A percentile compares a stretch with the other conserved stretches of the same genome.
phyloP scores from a whole-genome alignment of 2,797 vertebrate species.

The Gadopsis bispinosus region DNA sequence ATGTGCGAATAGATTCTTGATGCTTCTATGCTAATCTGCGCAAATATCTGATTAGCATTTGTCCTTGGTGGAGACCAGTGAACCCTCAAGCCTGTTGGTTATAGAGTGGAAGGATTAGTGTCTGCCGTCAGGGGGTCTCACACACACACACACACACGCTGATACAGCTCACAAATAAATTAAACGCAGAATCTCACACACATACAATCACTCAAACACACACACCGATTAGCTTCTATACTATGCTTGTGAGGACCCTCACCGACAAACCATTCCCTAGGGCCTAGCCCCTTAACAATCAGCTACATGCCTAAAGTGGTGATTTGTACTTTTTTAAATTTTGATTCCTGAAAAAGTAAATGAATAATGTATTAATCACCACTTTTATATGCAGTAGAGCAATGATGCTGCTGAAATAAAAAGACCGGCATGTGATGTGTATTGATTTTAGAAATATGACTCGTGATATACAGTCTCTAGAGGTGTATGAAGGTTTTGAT shows the following conservation, averaged over 20 bases:
- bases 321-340: neutral
- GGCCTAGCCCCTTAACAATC: neutral
- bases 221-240: neutral
- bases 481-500: neutral
- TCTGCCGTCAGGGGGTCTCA: neutral
- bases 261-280: neutral
- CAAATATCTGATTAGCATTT: slow-evolving; percentile 52
- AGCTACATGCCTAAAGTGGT: neutral
- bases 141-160: neutral
- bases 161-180: neutral
- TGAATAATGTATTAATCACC: too few relatives aligned
- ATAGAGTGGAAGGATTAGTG: slow-evolving; percentile 19
- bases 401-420: too few relatives aligned
- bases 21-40: slow-evolving; percentile 31
- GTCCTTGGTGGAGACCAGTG: slow-evolving; percentile 41
- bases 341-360: too few relatives aligned
- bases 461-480: neutral
- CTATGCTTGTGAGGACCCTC: neutral
- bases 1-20: slow-evolving; percentile 13
- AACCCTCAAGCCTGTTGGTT: slow-evolving; percentile 34
- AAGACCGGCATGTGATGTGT: too few relatives aligned
- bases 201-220: neutral
- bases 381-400: too few relatives aligned
- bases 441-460: neutral
- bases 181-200: neutral